Conservation (phyloP, 2,113 vertebrate genomes). For the Pheucticus melanocephalus region DNA sequence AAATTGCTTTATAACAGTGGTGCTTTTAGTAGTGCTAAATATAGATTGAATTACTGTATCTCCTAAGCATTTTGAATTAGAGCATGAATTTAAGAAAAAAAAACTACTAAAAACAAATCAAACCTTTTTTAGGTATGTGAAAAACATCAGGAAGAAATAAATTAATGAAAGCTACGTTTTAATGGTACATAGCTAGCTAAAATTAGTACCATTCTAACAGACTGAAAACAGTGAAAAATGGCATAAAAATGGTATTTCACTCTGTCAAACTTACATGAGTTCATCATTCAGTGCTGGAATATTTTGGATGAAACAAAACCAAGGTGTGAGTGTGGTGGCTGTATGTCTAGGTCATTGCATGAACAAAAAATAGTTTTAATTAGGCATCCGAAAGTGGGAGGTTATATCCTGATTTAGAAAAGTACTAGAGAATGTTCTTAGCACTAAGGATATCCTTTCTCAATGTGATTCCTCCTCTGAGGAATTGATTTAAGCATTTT, state of each 20-base stretch:
- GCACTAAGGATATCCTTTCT: neutral
- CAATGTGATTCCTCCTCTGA: neutral
- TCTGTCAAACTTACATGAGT: neutral
- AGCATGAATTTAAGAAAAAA: neutral
- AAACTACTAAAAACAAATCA: neutral
- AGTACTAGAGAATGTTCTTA: neutral
- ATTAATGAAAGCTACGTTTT: neutral
- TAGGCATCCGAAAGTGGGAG: neutral
- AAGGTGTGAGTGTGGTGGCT: neutral
- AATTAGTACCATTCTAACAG: neutral
- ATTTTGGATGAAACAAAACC: neutral
- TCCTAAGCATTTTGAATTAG: neutral
- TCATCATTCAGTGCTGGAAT: neutral
- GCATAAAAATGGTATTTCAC: neutral
- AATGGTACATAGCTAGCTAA: neutral
- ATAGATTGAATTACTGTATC: neutral
- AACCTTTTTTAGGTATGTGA: neutral
- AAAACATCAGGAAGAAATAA: neutral
- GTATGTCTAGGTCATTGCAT: neutral
- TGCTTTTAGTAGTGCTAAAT: neutral
- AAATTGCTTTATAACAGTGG: neutral
- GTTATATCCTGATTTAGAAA: neutral
- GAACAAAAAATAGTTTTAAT: neutral
- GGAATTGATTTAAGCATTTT: neutral
- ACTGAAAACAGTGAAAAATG: neutral